Evolutionary conservation across 1,140 invertebrate genomes (phyloP).

Genomic region (Calliopsis andreniformis): DNA sequence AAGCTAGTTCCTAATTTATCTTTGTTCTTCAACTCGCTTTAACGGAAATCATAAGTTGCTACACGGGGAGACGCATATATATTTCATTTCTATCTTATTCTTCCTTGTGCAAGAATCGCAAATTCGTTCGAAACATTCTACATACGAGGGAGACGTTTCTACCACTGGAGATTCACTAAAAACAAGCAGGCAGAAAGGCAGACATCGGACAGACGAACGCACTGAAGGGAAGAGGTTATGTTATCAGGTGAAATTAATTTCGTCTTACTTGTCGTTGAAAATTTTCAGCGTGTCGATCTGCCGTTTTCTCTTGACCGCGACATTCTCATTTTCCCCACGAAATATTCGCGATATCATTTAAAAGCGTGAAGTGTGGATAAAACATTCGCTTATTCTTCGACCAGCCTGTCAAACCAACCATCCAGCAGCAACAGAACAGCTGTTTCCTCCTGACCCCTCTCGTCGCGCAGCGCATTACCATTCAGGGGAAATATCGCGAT

Average conservation of each 20-base stretch:
- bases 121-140: no score
- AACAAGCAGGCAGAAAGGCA: background rate
- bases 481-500: no score
- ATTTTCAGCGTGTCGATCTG: conserved; percentile 89
- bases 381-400: conserved; percentile 77
- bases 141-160: no score
- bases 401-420: conserved; percentile 72
- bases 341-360: conserved; percentile 83
- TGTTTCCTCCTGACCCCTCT: conserved; percentile 53
- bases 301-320: conserved; percentile 82
- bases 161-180: no score
- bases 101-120: background rate
- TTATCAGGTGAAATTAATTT: conserved; percentile 3
- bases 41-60: background rate
- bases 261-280: conserved; percentile 83
- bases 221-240: conserved; percentile 64
- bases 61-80: background rate
- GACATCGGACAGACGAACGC: background rate
- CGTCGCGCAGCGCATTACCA: conserved; percentile 21
- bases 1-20: background rate
- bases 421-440: conserved; percentile 69
- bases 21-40: background rate
- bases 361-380: conserved; percentile 75
- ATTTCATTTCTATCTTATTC: no score
- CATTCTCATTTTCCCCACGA: conserved; percentile 81